A percentile compares a stretch with the other conserved stretches of the same genome.
These are phyloP conservation scores for Diarsia mendica DNA, from an alignment of 2,888 invertebrate species.

Conservation along the genomic window DNA sequence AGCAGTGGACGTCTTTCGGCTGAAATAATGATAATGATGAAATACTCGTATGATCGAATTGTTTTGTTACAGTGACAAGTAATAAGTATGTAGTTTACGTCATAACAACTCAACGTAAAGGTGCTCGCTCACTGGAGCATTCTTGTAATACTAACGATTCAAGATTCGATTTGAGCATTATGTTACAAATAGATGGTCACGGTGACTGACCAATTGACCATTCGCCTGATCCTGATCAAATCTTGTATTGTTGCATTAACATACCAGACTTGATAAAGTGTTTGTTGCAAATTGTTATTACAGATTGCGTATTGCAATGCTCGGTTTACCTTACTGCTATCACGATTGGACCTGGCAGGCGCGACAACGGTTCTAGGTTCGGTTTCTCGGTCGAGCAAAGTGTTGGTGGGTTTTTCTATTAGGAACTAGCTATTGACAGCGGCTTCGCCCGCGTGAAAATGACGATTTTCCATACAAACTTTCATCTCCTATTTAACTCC, in stretches of 20 bases:
- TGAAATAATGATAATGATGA: too few relatives aligned
- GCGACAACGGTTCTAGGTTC: too few relatives aligned
- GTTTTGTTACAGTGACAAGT: constrained; percentile 5
- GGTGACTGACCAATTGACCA: neutral
- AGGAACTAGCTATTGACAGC: too few relatives aligned
- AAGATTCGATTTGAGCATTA: neutral
- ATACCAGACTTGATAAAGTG: neutral
- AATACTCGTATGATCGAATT: neutral
- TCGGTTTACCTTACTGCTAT: neutral
- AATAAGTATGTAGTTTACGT: constrained; percentile 10
- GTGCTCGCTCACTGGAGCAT: neutral
- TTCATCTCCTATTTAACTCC: too few relatives aligned
- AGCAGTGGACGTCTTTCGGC: too few relatives aligned
- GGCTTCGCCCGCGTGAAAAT: too few relatives aligned
- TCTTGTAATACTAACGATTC: neutral
- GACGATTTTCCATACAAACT: too few relatives aligned
- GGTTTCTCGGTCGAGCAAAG: neutral
- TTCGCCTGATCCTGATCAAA: neutral
- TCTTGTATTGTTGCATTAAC: too few relatives aligned
- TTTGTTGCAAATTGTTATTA: neutral
- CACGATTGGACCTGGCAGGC: too few relatives aligned
- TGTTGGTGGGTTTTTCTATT: neutral
- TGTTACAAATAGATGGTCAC: neutral
- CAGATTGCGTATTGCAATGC: neutral
- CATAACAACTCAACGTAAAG: neutral